These are phyloP conservation scores for Cairina moschata DNA, from an alignment of 2,113 vertebrate species.

Conservation along the genomic window DNA sequence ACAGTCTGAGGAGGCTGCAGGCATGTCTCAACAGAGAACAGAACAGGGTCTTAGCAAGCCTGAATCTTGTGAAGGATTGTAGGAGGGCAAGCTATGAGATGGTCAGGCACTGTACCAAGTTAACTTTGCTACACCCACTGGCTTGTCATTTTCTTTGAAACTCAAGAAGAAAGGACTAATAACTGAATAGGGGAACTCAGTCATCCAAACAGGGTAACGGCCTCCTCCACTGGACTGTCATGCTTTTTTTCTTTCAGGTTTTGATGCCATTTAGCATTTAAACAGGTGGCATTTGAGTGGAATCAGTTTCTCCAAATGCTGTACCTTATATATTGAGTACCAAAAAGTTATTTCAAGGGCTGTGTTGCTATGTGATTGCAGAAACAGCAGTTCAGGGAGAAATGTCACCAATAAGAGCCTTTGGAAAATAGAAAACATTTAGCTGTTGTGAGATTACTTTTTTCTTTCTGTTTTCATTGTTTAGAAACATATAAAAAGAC, in stretches of 20 bases:
- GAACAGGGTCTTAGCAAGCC: slow-evolving; percentile 22
- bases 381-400: slow-evolving; percentile 63
- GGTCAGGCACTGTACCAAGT: slow-evolving; percentile 25
- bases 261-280: slow-evolving; percentile 61
- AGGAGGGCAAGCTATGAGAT: slow-evolving; percentile 14
- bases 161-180: neutral
- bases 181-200: neutral
- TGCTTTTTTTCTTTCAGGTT: slow-evolving; percentile 3
- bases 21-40: neutral
- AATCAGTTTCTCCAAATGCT: slow-evolving; percentile 56
- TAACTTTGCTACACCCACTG: slow-evolving; percentile 4
- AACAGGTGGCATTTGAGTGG: slow-evolving; percentile 54
- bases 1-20: neutral
- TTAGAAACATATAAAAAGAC: slow-evolving; percentile 38
- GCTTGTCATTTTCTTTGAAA: slow-evolving; percentile 33
- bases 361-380: slow-evolving; percentile 74
- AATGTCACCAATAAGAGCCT: slow-evolving; percentile 72
- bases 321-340: slow-evolving; percentile 49
- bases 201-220: neutral
- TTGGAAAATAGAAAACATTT: slow-evolving; percentile 70
- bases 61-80: neutral
- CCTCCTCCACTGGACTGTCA: slow-evolving; percentile 1
- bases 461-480: slow-evolving; percentile 55
- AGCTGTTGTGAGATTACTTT: slow-evolving; percentile 58
- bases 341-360: slow-evolving; percentile 72